Base-by-base conservation (phyloP, 2,888 invertebrate genomes). In the Drosophila fulvimacula region DNA sequence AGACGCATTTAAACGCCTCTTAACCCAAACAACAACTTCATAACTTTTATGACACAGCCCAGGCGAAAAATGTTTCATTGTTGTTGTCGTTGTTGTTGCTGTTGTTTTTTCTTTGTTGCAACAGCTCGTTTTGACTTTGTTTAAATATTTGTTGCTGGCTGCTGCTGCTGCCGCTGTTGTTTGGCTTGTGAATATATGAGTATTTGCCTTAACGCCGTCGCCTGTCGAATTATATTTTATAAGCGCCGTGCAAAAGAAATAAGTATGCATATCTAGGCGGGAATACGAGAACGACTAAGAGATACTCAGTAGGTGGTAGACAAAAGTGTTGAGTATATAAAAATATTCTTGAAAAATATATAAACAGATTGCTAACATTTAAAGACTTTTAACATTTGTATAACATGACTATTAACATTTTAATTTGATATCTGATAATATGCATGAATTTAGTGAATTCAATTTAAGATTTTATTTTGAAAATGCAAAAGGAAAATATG, bases 191-290 rank as follows among this genome's bases (percentile, higher is more conserved):
- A 67, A 76, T 69, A 74, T 69, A 58, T 60, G 73, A 59, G 65
- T 70, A 86, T 82, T 82, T 83, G 70, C 73, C 75, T 81, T 77
- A 81, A 76, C 69, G 56, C 69, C 68, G 71, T 78, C 71, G 76
- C 66, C 82, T 78, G 83, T 80, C 83, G 84, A 83, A 83, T 87
- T 84, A 87, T 80, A 82, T 81, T 82, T 84, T 84, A 87, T 82
- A 83, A 84, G 87, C 64, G 87, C 66, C 69, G 59, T 41, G 58
- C 64, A 49, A 44, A 42, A n/a, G 56, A 46, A 57, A 24, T 41
- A 34, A 49, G 24, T 15, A 7, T 2, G 51, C 51, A 36, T 6
- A 21, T 1, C 21, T 15, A 10, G 19, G 10, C 0, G 13, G 6
- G 0, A 7, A 21, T 2, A 0, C n/a, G 15, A 11, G 4, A 4